Evolutionary conservation across 2,888 invertebrate genomes (phyloP).

Genomic region (Apodemia zela): DNA sequence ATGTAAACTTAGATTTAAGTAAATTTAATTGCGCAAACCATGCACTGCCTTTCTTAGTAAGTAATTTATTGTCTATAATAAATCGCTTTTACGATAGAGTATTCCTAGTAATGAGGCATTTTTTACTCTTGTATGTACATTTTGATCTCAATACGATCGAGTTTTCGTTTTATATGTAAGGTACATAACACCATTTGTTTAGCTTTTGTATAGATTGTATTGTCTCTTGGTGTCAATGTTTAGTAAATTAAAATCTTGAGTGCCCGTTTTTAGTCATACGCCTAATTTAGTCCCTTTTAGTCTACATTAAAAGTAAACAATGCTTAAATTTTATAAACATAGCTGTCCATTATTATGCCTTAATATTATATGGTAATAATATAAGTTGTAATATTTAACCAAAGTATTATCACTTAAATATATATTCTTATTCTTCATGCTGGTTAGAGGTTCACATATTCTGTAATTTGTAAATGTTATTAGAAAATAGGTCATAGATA

Average conservation of each 20-base stretch:
- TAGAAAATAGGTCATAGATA: slow-evolving; percentile 1
- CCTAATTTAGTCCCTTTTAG: slow-evolving; percentile 21
- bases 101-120: slow-evolving; percentile 44
- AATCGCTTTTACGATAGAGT: slow-evolving; percentile 42
- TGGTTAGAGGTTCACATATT: slow-evolving; percentile 76
- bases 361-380: slow-evolving; percentile 37
- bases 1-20: slow-evolving; percentile 48
- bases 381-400: slow-evolving; percentile 26
- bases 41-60: slow-evolving; percentile 71
- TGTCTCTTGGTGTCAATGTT: slow-evolving; percentile 58
- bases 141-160: slow-evolving; percentile 79
- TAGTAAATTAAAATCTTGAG: slow-evolving; percentile 28
- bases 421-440: slow-evolving; percentile 53
- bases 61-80: slow-evolving; percentile 46
- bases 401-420: slow-evolving; percentile 34
- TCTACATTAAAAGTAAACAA: neutral
- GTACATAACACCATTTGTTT: slow-evolving; percentile 78
- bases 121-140: slow-evolving; percentile 67
- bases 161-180: slow-evolving; percentile 70
- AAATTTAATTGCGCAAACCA: slow-evolving; percentile 59
- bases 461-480: slow-evolving; percentile 61
- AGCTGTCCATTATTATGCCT: slow-evolving; percentile 50
- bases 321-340: slow-evolving; percentile 4
- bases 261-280: slow-evolving; percentile 24
- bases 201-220: slow-evolving; percentile 75